These are phyloP conservation scores for Oreochromis niloticus DNA, from an alignment of 2,113 vertebrate species.

Conservation along the genomic window DNA sequence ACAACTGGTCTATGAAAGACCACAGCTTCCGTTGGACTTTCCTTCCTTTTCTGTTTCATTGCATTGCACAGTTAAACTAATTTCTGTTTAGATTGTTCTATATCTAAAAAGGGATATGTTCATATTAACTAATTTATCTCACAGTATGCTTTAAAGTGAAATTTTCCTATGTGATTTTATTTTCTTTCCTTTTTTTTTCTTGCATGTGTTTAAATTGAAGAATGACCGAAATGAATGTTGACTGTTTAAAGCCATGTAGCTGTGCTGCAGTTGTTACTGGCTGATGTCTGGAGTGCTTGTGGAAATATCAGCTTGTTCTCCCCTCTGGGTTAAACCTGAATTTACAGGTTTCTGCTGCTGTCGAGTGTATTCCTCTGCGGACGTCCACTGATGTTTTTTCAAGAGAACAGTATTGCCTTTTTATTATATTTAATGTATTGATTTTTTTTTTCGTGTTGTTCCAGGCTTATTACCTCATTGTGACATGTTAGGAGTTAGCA, in stretches of 20 bases:
- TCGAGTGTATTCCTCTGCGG: background rate
- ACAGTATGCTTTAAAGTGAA: slow-evolving; percentile 51
- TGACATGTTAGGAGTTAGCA: background rate
- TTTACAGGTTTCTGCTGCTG: background rate
- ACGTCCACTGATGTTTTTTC: background rate
- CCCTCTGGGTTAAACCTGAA: slow-evolving; percentile 4
- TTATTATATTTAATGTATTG: background rate
- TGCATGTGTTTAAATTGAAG: slow-evolving; percentile 23
- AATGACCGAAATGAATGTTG: slow-evolving; percentile 67
- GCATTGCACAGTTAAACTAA: slow-evolving; percentile 51
- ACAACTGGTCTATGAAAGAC: slow-evolving; percentile 57
- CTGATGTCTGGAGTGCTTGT: background rate
- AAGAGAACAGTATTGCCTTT: slow-evolving; percentile 18
- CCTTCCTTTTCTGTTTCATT: background rate
- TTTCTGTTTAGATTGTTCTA: slow-evolving; percentile 54
- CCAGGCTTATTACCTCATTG: slow-evolving; percentile 16
- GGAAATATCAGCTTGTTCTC: slow-evolving; percentile 14
- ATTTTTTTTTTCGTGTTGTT: background rate
- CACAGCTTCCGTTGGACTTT: slow-evolving; percentile 25
- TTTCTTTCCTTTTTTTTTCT: background rate
- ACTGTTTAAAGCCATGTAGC: slow-evolving; percentile 52
- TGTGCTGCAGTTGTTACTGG: background rate
- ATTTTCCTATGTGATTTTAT: background rate
- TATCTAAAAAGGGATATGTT: slow-evolving; percentile 63
- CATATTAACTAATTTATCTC: slow-evolving; percentile 47